phyloP scores from a whole-genome alignment of 2,797 vertebrate genomes.

The Rhodeus uyekii region DNA sequence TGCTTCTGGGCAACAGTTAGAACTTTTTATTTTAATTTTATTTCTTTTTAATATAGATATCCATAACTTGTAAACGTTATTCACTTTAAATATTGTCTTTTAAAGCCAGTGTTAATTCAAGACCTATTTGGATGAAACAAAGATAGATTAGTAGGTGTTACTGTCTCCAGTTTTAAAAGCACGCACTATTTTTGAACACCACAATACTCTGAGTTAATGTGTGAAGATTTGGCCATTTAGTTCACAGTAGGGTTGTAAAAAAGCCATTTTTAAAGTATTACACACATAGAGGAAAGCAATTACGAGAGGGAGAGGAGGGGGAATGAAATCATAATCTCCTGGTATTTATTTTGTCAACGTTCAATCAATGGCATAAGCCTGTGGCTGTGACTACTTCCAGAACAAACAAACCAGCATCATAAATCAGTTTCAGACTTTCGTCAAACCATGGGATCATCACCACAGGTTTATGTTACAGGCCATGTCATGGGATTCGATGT shows the following conservation, averaged over 20 bases:
- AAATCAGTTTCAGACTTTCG: slow-evolving; percentile 14
- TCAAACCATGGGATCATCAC: slow-evolving; percentile 30
- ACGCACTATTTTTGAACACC: slow-evolving; percentile 10
- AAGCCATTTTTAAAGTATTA: background rate
- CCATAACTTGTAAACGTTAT: background rate
- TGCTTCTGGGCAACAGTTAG: background rate
- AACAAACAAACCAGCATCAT: slow-evolving; percentile 10
- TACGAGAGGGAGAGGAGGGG: too few species aligned
- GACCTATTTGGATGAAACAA: slow-evolving; percentile 10
- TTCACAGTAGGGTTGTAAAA: background rate
- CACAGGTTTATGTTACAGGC: background rate
- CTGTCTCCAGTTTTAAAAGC: slow-evolving; percentile 20
- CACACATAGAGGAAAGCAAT: background rate
- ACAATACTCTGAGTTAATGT: background rate
- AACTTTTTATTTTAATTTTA: background rate
- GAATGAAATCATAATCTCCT: slow-evolving; percentile 14
- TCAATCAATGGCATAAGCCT: slow-evolving; percentile 30
- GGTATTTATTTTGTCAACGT: slow-evolving; percentile 20
- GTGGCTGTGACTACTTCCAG: slow-evolving; percentile 3
- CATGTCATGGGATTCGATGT: background rate
- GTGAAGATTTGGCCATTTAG: background rate
- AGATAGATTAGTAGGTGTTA: slow-evolving; percentile 30
- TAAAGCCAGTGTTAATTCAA: background rate
- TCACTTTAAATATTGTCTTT: background rate
- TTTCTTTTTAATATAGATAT: background rate